These are phyloP conservation scores for Xyrauchen texanus DNA, from an alignment of 2,113 vertebrate genomes.

Conservation along the genomic window DNA sequence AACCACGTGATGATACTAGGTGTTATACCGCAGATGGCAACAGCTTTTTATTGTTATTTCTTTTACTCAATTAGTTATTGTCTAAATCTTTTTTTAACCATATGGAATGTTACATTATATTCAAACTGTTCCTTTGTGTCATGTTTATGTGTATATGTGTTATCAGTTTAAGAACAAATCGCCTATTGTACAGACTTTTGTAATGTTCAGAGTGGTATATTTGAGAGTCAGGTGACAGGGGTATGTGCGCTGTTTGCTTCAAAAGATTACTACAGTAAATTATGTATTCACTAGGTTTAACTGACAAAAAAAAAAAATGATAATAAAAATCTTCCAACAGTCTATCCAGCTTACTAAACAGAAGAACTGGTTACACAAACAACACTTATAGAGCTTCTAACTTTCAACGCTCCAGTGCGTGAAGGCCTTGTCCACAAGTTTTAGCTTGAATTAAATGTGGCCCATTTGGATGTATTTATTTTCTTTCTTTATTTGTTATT, in stretches of 20 bases:
- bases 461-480: slow-evolving; percentile 52
- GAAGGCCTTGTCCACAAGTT: no score
- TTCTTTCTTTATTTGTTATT: slow-evolving; percentile 65
- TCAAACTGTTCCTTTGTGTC: slow-evolving; percentile 48
- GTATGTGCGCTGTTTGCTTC: slow-evolving; percentile 25
- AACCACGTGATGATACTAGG: no score
- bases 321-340: background rate
- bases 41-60: slow-evolving; percentile 17
- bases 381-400: background rate
- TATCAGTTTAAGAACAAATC: no score
- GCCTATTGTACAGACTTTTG: no score
- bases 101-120: slow-evolving; percentile 56
- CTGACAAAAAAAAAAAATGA: no score
- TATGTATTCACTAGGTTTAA: background rate
- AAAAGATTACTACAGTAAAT: slow-evolving; percentile 30
- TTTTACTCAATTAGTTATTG: background rate
- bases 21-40: slow-evolving; percentile 34
- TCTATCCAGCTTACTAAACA: slow-evolving; percentile 32
- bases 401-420: no score
- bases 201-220: background rate
- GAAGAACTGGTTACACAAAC: slow-evolving; percentile 9
- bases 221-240: slow-evolving; percentile 37
- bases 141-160: slow-evolving; percentile 36
- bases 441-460: background rate
- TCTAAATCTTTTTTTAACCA: slow-evolving; percentile 27